These are phyloP conservation scores for Acomys russatus DNA, from an alignment of 2,797 vertebrate genomes.

Conservation along the genomic window DNA sequence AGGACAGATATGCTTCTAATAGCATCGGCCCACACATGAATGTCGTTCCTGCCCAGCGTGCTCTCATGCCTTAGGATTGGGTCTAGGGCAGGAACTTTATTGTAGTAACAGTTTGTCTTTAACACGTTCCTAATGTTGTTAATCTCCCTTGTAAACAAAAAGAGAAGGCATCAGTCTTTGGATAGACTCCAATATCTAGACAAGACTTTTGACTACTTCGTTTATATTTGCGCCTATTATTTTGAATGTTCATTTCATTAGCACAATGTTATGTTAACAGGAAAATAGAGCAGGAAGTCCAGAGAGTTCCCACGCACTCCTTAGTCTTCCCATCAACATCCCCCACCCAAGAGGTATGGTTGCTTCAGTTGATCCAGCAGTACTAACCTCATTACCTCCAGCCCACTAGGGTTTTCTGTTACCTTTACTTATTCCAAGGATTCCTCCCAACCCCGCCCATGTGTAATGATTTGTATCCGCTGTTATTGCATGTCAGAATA, in stretches of 20 bases:
- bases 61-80: conserved; percentile 20
- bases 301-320: not conserved
- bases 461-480: not conserved
- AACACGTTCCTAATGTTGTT: conserved; percentile 12
- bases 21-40: not conserved
- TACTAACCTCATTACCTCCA: not conserved
- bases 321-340: not conserved
- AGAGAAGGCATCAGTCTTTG: conserved; percentile 27
- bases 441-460: not conserved
- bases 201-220: conserved; percentile 38
- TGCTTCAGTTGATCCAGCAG: not conserved
- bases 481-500: not conserved
- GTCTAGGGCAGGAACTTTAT: conserved; percentile 38
- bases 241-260: conserved; percentile 25
- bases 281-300: conserved; percentile 25
- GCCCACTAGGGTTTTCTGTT: not conserved
- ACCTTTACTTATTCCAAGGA: not conserved
- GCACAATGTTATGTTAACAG: not conserved
- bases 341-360: not conserved
- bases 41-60: conserved; percentile 22
- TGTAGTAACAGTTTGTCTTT: conserved; percentile 31
- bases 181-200: not conserved
- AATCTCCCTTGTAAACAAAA: conserved; percentile 67
- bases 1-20: not conserved
- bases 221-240: conserved; percentile 9